A percentile compares a stretch with the other conserved stretches of the same genome.
phyloP scores from a whole-genome alignment of 1,140 invertebrate genomes.

The Aricia agestis region DNA sequence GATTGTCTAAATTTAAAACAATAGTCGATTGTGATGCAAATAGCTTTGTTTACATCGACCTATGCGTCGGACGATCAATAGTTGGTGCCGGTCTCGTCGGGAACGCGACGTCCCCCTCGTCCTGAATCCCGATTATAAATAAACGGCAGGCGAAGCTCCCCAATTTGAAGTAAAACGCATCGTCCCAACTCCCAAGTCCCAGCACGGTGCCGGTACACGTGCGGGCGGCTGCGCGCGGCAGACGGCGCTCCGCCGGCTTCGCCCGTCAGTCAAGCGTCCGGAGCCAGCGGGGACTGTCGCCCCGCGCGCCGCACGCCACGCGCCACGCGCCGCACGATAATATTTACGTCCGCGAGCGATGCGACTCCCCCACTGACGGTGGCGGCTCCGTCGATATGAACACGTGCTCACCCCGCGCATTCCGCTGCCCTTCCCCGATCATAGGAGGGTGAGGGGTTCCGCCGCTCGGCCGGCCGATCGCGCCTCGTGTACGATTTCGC shows the following conservation, averaged over 20 bases:
- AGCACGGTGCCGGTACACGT: slow-evolving; percentile 2
- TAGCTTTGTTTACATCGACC: background rate
- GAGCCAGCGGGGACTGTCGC: background rate
- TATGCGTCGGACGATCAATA: background rate
- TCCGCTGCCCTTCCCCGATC: slow-evolving; percentile 62
- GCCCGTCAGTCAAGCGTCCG: background rate
- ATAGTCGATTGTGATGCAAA: background rate
- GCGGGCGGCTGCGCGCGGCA: background rate
- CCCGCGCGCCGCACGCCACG: background rate
- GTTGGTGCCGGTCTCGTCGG: background rate
- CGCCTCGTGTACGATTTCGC: slow-evolving; percentile 73
- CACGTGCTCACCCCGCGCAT: slow-evolving; percentile 62
- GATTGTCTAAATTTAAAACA: background rate
- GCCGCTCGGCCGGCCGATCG: slow-evolving; percentile 71
- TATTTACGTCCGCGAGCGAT: slow-evolving; percentile 32
- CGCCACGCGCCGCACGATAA: background rate
- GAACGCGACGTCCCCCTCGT: background rate
- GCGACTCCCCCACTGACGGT: slow-evolving; percentile 61
- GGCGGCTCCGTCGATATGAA: slow-evolving; percentile 40
- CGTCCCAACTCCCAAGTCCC: background rate
- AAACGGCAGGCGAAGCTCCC: background rate
- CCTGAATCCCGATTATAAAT: background rate
- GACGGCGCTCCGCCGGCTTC: background rate
- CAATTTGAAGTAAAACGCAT: slow-evolving; percentile 5
- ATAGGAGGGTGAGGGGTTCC: slow-evolving; percentile 73